Evolutionary conservation across 2,113 vertebrate species (phyloP).

Genomic region (Cyphomyrus plagiostoma): DNA sequence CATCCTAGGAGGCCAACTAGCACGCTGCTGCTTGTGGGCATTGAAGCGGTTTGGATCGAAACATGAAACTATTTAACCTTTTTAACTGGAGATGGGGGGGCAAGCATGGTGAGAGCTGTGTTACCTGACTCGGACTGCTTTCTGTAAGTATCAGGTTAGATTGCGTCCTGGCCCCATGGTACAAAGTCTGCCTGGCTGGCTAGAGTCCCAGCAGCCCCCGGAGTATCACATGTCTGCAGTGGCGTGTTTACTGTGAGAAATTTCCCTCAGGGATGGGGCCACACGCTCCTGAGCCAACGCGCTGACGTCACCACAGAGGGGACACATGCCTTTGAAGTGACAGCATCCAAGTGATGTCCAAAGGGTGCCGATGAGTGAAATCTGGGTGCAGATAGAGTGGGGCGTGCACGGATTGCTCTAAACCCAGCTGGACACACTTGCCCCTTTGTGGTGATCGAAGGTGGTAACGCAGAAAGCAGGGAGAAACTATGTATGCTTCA

Average conservation of each 20-base stretch:
- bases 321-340: neutral
- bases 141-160: neutral
- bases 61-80: neutral
- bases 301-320: neutral
- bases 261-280: neutral
- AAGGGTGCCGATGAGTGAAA: neutral
- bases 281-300: neutral
- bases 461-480: neutral
- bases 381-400: neutral
- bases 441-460: neutral
- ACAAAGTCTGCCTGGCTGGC: neutral
- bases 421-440: neutral
- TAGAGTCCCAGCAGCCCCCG: neutral
- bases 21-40: neutral
- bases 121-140: neutral
- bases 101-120: neutral
- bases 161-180: neutral
- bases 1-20: too few species aligned
- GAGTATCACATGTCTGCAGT: neutral
- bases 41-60: neutral
- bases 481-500: neutral
- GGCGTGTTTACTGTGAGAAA: neutral
- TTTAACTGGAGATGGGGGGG: neutral
- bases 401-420: neutral
- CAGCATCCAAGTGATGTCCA: neutral